These are phyloP conservation scores for Molothrus aeneus DNA, from an alignment of 2,797 vertebrate genomes.

Conservation along the genomic window DNA sequence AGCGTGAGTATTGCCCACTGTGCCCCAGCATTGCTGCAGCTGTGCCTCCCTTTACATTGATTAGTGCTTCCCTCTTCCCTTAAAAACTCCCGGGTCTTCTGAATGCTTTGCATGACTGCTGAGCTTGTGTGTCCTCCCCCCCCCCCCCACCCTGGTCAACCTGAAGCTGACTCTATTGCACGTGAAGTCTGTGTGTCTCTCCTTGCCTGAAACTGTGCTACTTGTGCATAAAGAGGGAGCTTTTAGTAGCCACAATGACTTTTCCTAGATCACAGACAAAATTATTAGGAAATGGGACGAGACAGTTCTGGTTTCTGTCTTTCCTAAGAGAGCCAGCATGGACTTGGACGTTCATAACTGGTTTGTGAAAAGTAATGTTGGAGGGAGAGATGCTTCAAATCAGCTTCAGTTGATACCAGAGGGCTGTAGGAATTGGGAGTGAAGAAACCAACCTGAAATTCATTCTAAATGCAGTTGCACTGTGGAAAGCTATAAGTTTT, in stretches of 20 bases:
- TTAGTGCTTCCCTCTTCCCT: background rate
- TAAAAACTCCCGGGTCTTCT: background rate
- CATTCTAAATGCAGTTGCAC: background rate
- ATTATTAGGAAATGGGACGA: background rate
- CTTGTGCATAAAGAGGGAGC: background rate
- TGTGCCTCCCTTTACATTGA: fast-evolving
- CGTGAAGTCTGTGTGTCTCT: background rate
- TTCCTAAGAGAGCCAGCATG: background rate
- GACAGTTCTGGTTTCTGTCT: background rate
- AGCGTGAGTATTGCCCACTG: constrained; percentile 82
- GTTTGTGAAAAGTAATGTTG: background rate
- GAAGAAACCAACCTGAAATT: background rate
- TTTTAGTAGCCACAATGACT: background rate
- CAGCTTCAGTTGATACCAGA: background rate
- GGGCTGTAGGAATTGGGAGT: background rate
- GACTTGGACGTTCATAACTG: background rate
- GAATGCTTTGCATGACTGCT: fast-evolving
- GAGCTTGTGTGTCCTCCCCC: background rate
- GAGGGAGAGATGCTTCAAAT: background rate
- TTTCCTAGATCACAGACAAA: background rate
- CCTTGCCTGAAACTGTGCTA: background rate
- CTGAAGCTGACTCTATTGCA: background rate
- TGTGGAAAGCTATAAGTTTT: background rate
- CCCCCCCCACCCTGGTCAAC: background rate
- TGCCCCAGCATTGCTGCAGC: fast-evolving